Base-by-base conservation (phyloP, 2,888 invertebrate species). In the Monoplex corrugatus region DNA sequence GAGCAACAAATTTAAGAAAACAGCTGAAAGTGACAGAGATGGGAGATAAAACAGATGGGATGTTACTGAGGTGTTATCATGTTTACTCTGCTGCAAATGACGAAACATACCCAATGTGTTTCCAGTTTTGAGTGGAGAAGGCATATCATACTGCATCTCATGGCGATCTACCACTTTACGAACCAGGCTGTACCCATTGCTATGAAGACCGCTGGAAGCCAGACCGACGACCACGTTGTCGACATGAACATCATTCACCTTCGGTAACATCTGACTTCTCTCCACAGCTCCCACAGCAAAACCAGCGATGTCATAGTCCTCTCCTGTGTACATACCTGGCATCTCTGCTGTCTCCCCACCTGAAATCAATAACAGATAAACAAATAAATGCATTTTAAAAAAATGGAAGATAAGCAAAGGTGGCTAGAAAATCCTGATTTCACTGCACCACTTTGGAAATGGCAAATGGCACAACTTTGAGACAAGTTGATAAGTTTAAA, bases 241-340 rank as follows among this genome's bases (percentile, higher is more conserved):
- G 0, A 97, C 96, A 84, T 96, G 94, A 90, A 99, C 94, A 43
- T 97, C 97, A 63, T 97, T 96, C 5, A 96, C 96, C 87, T 97
- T 97, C 0, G 99, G 99, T 93, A 98, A 96, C 84, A 98, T 96
- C 87, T 97, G 97, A 0, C 96, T 94, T 92, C 97, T 97, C 96
- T 99, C 98, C 0, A 99, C 98, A 0, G 98, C 98, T 0, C 99
- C 99, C 0, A 99, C 98, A 0, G 98, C 97, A 96, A 99, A 99
- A 1, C 99, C 99, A 28, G 99, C 99, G 87, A 99, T 96, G 96
- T 99, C 99, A 96, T 99, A 99, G 92, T 98, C 98, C 0, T 98
- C 98, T 0, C 97, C 96, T 2, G 97, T 97, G 96, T 99, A 99
- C 97, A 99, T 98, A 0, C 98, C 98, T 0, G 99, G 99, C 95